A percentile compares a stretch with the other conserved stretches of the same genome.
Evolutionary conservation across 1,140 invertebrate species (phyloP).

Genomic region (Zaprionus vittiger): DNA sequence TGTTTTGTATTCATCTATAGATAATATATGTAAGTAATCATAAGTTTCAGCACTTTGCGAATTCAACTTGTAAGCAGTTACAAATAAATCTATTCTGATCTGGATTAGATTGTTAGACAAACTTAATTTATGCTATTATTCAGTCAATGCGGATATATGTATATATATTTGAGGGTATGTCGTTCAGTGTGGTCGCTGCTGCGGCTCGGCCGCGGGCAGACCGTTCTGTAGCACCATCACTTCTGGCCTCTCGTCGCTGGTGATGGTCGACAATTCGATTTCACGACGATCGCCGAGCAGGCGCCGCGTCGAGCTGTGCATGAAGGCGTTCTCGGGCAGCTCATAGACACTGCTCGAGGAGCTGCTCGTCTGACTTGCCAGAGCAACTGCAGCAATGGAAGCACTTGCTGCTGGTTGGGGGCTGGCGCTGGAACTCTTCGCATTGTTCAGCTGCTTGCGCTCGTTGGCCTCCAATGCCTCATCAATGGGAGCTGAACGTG

Average conservation of each 20-base stretch:
- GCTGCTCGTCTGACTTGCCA: neutral
- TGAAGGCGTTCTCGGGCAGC: conserved; percentile 75
- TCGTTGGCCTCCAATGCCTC: conserved; percentile 82
- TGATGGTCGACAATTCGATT: conserved; percentile 74
- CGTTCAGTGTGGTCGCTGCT: conserved; percentile 53
- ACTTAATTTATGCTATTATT: conserved; percentile 45
- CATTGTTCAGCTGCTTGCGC: conserved; percentile 52
- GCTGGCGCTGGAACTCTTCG: neutral
- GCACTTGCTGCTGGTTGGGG: neutral
- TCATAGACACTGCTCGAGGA: conserved; percentile 48
- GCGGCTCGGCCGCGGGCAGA: conserved; percentile 68
- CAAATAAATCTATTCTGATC: neutral
- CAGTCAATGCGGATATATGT: conserved; percentile 54
- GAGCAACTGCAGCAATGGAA: neutral
- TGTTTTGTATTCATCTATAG: neutral
- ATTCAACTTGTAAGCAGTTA: neutral
- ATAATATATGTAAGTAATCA: neutral
- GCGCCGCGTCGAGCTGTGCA: conserved; percentile 64
- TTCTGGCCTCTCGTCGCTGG: conserved; percentile 67
- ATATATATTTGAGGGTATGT: conserved; percentile 7
- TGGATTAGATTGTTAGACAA: neutral
- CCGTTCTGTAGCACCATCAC: conserved; percentile 55
- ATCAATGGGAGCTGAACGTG: conserved; percentile 68
- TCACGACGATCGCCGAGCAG: conserved; percentile 68
- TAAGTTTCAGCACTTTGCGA: neutral